Base-by-base conservation (phyloP, 2,888 invertebrate genomes). In the Epistrophella euchroma region DNA sequence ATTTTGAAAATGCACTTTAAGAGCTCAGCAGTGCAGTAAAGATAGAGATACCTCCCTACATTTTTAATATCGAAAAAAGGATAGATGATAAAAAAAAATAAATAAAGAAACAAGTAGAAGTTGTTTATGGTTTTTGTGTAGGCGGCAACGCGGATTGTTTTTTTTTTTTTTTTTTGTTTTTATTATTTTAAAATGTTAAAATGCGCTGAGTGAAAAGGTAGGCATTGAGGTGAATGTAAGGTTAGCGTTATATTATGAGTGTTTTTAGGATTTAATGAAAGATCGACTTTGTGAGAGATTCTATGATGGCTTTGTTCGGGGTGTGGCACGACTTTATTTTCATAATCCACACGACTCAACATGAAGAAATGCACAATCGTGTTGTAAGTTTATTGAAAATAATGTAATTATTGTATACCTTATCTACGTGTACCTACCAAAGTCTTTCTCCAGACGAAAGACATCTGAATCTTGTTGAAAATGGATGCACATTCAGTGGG, bases 1-100 rank as follows among this genome's bases (percentile, higher is more conserved):
- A 83, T 45, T 62, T 64, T 58, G 28, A 50, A 72, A 80, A 76
- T 85, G 84, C 84, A 80, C 80, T 80, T 84, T 75, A 58, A 7
- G 58, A 80, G 58, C 75, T 75, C 79, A 75, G 40, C 71, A 66
- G 40, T 66, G 43, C 19, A 19, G 28, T 32, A 45, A 43, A 64
- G 64, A 60, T 64, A 45, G 35, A 32, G 13, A 45, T n/a, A 28
- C 4, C n/a, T n/a, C n/a, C n/a, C n/a, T n/a, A 28, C 25, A 17
- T 64, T 17, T 32, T n/a, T 45, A 40, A 10, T 70, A 25, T 62
- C 45, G 15, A 35, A 72, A 22, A 13, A 43, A n/a, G 13, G 40
- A 19, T 25, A 70, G 7, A n/a, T 28, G 6, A 13, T 4, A 40
- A 15, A 37, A n/a, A 32, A 7, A 28, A 15, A 40, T 37, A 55